A percentile compares a stretch with the other conserved stretches of the same genome.
Evolutionary conservation across 2,797 vertebrate species (phyloP).

Genomic region (Paguma larvata): DNA sequence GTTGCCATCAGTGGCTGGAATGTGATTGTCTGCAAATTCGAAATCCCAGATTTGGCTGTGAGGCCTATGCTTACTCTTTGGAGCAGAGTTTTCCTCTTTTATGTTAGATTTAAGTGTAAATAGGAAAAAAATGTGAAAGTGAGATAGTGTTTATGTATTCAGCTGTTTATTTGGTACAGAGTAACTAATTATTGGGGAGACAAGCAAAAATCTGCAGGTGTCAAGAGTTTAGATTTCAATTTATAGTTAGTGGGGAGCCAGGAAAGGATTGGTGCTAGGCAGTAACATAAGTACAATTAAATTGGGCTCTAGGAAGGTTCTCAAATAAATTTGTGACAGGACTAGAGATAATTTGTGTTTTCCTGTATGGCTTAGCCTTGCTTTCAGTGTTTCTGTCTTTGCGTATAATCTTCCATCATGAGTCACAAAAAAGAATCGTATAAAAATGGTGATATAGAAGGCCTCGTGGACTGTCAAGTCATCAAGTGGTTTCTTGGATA

Average conservation of each 20-base stretch:
- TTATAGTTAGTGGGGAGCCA: neutral
- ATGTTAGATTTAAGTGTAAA: neutral
- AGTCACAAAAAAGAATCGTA: neutral
- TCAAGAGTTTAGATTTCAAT: constrained; percentile 40
- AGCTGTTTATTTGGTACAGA: neutral
- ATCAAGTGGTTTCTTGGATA: neutral
- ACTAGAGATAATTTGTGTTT: neutral
- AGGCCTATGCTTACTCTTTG: neutral
- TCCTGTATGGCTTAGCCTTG: neutral
- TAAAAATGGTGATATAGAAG: neutral
- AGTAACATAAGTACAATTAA: neutral
- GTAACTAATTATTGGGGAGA: neutral
- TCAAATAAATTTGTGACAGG: neutral
- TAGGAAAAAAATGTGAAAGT: neutral
- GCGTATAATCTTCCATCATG: neutral
- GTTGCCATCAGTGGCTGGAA: neutral
- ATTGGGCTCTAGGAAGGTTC: neutral
- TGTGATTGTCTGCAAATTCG: constrained; percentile 27
- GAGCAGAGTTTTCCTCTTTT: neutral
- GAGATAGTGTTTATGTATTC: neutral
- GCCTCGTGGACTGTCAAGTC: neutral
- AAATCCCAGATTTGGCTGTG: constrained; percentile 13
- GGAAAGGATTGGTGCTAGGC: neutral
- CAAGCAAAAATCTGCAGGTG: neutral
- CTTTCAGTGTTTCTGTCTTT: neutral